Evolutionary conservation across 2,113 vertebrate genomes (phyloP), one percentile per base, ranked within the genome.

Genomic region (Chloropsis cyanopogon): DNA sequence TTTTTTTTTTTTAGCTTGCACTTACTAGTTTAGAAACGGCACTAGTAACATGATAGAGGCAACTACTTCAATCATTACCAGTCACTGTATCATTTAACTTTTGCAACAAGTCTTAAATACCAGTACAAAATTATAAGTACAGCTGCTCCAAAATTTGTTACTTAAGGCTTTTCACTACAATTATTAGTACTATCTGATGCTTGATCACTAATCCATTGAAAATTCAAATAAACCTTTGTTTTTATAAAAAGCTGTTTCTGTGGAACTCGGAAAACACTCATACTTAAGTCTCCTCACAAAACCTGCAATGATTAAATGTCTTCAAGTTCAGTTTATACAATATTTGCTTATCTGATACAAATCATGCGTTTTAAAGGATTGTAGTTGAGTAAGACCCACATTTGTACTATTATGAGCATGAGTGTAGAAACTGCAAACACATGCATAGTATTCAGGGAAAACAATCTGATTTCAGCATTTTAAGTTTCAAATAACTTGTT

Each of bases 81-180:
- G 93, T 95, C 91, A 95, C 86, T 94, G 92, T 92, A 84, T 92
- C 76, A 94, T 92, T 78, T 85, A 96, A 96, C 88, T 92, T 97
- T 92, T 97, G 94, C 96, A 98, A 97, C 94, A 96, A 73, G 50
- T 96, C 88, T 93, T 80, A 96, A 97, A 97, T 71, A 97, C 88
- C 95, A 88, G 80, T 86, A 96, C 16, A 96, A 97, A 96, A 92
- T 85, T 91, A 16, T 75, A 97, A 93, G 90, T 96, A 97, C 92
- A 91, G 90, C 83, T 96, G 95, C 96, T 98, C 85, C 94, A 96
- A 96, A 96, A 96, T 97, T 96, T 97, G 92, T 93, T 95, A 90
- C 41, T 97, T 98, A 98, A 98, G 98, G 97, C 96, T 97, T 97
- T 97, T 97, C 97, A 98, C 97, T 97, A 97, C 97, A 97, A 97